Base-by-base conservation (phyloP, 2,797 vertebrate genomes). In the Leucoraja ocellata region DNA sequence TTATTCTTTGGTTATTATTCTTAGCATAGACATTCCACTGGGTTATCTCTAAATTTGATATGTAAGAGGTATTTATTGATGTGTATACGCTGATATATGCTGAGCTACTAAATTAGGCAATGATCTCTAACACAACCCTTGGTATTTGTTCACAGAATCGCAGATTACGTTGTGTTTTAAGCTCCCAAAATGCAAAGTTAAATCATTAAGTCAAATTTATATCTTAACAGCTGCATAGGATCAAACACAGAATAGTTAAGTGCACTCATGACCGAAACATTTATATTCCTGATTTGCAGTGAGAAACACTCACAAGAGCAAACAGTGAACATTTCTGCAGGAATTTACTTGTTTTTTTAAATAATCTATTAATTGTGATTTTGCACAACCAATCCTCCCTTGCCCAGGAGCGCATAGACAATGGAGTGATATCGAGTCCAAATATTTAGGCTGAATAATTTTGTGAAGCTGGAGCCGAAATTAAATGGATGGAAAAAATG, bases 61-160 rank as follows among this genome's bases (percentile, higher is more conserved):
- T 94, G 94, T 93, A 95, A 93, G 94, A 94, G 93, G 94, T 94
- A 93, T 91, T 93, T 93, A 93, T 90, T 94, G 94, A 68, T 93
- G 91, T 94, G 93, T 76, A 94, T 93, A 93, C 93, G 93, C 93
- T 93, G 93, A 93, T 94, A 21, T 73, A 76, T 5, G 46, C 4
- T 54, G 46, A 94, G 91, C 68, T 74, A 23, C 93, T 73, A 93
- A 93, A n/a, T 81, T 93, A 93, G n/a, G 3, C 3, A 63, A 16
- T 88, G 16, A 88, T 4, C 25, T 61, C 25, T 10, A 84, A 58
- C 81, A 54, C 81, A 54, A 84, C 23, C 14, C 13, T 63, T 63
- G 32, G n/a, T 32, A 68, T 65, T 88, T 61, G 28, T 88, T 68
- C 36, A 88, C 1, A 3, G 63, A 36, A 36, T 88, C 32, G n/a